Evolutionary conservation across 2,113 vertebrate genomes (phyloP).

Genomic region (Mesembrinibis cayennensis): DNA sequence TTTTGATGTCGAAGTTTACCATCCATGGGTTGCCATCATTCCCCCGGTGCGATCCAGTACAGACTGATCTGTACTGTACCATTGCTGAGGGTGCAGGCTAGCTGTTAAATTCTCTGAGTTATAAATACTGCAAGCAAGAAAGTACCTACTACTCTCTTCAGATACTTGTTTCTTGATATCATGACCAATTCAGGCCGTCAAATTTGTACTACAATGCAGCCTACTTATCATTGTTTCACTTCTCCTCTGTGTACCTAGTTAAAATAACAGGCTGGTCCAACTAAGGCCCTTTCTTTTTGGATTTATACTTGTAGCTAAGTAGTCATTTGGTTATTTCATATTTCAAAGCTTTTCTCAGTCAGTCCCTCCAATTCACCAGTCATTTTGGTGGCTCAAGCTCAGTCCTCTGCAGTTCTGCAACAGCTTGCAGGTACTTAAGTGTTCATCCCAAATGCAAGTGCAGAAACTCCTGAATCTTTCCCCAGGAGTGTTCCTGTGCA

Average conservation of each 20-base stretch:
- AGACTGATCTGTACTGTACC: too few species aligned
- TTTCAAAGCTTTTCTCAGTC: conserved; percentile 18
- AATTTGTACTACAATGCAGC: neutral
- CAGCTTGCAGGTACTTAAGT: neutral
- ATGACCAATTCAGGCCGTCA: neutral
- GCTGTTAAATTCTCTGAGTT: neutral
- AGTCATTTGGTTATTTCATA: conserved; percentile 7
- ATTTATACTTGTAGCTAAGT: neutral
- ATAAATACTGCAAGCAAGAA: neutral
- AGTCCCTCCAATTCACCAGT: conserved; percentile 18
- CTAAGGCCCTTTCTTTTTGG: neutral
- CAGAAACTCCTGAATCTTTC: conserved; percentile 75
- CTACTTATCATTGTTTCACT: neutral
- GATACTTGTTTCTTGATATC: neutral
- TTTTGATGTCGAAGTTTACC: neutral
- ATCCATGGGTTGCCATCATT: neutral
- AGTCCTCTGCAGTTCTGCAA: conserved; percentile 3
- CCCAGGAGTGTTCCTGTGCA: conserved; percentile 75
- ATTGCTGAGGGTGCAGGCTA: neutral
- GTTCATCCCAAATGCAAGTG: conserved; percentile 65
- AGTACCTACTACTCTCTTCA: neutral
- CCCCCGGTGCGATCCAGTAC: neutral
- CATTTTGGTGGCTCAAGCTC: conserved; percentile 20
- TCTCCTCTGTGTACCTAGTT: neutral
- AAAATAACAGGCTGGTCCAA: neutral